These are phyloP conservation scores for Anastatus disparis DNA, from an alignment of 1,140 invertebrate genomes.

Conservation along the genomic window DNA sequence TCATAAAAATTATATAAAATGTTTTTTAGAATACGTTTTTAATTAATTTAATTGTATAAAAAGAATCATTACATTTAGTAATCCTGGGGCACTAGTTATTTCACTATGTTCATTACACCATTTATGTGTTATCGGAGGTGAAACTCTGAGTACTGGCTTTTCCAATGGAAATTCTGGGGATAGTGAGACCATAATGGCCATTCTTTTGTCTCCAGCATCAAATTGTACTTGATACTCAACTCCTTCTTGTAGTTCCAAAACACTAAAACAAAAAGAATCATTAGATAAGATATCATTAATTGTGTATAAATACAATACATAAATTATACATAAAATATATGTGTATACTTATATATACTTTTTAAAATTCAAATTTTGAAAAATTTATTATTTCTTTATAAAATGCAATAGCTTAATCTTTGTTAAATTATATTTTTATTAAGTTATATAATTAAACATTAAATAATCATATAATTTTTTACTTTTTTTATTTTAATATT, in stretches of 20 bases:
- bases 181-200: slow-evolving; percentile 74
- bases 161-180: slow-evolving; percentile 78
- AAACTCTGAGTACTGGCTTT: slow-evolving; percentile 76
- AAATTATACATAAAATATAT: not conserved
- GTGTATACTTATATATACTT: too few species aligned
- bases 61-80: slow-evolving; percentile 72
- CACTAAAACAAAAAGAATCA: slow-evolving; percentile 68
- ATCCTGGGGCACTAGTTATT: slow-evolving; percentile 76
- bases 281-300: too few species aligned
- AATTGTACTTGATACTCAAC: slow-evolving; percentile 79
- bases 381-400: too few species aligned
- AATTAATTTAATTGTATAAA: not conserved
- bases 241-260: slow-evolving; percentile 75
- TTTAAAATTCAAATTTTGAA: too few species aligned
- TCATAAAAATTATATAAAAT: not conserved
- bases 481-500: too few species aligned
- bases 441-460: too few species aligned
- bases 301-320: too few species aligned
- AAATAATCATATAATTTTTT: too few species aligned
- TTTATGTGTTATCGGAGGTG: slow-evolving; percentile 73
- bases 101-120: slow-evolving; percentile 77
- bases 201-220: slow-evolving; percentile 69
- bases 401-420: too few species aligned
- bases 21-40: not conserved
- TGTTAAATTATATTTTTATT: too few species aligned